Percentiles rank a stretch among this genome's conserved stretches.
Evolutionary conservation across 1,140 invertebrate genomes (phyloP).

Genomic region (Rhagoletis pomonella): DNA sequence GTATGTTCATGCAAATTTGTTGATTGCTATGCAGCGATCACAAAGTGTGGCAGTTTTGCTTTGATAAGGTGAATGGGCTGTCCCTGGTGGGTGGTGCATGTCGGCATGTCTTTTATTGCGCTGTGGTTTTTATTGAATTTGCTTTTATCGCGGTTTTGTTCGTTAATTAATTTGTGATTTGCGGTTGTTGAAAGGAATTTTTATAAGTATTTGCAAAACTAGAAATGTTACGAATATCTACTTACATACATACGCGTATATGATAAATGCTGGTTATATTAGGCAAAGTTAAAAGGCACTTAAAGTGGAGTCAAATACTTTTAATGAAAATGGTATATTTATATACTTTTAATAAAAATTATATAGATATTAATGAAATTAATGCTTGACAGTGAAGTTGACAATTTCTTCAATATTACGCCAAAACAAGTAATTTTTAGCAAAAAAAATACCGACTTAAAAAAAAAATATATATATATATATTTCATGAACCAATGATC

Average conservation of each 20-base stretch:
- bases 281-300: too few species aligned
- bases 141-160: conserved; percentile 11
- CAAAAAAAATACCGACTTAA: too few species aligned
- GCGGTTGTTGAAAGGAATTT: neutral
- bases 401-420: too few species aligned
- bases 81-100: neutral
- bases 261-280: neutral
- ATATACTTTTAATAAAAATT: too few species aligned
- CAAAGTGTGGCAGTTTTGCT: conserved; percentile 2
- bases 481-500: too few species aligned
- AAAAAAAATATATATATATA: too few species aligned
- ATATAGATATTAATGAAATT: too few species aligned
- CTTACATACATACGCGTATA: too few species aligned
- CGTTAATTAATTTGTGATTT: conserved; percentile 47
- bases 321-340: too few species aligned
- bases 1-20: neutral
- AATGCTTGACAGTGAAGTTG: too few species aligned
- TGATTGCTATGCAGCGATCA: conserved; percentile 1
- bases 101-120: neutral
- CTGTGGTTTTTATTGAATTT: conserved; percentile 38
- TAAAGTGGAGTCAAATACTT: too few species aligned
- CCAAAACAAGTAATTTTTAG: too few species aligned
- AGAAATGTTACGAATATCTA: neutral
- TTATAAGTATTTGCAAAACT: neutral
- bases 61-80: neutral